Evolutionary conservation across 2,797 vertebrate species (phyloP).

Genomic region (Silurus aristotelis): DNA sequence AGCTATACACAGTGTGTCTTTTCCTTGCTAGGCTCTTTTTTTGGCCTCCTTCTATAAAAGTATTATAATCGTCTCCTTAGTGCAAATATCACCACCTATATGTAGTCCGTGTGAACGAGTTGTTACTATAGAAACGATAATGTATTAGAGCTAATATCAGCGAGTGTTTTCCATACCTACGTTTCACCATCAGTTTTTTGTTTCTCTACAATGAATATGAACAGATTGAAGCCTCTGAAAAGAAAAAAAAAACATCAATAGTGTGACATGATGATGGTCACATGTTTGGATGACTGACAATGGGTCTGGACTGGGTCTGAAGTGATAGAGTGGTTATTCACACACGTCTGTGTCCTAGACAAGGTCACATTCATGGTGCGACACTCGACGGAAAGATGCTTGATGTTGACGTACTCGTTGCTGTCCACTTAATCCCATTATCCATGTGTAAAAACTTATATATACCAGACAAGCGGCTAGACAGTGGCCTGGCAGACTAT

Average conservation of each 20-base stretch:
- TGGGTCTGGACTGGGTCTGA: not conserved
- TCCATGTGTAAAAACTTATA: not conserved
- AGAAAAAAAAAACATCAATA: not conserved
- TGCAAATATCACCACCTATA: too few species aligned
- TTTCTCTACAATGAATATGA: not conserved
- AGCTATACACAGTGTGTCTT: not conserved
- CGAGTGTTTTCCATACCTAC: not conserved
- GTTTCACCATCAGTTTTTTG: not conserved
- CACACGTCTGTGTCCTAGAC: not conserved
- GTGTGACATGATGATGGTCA: not conserved
- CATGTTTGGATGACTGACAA: not conserved
- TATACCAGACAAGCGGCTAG: conserved; percentile 11
- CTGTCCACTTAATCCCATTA: conserved; percentile 14
- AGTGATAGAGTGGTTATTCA: not conserved
- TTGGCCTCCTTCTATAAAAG: not conserved
- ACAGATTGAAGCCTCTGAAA: not conserved
- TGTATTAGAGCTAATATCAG: not conserved
- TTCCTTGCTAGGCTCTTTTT: not conserved
- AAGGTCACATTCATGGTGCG: conserved; percentile 10
- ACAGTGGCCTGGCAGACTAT: not conserved
- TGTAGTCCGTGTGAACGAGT: not conserved
- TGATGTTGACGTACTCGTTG: not conserved
- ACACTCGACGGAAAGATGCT: not conserved
- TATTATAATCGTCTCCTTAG: too few species aligned
- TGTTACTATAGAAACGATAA: not conserved